Conservation (phyloP, 2,888 invertebrate genomes). For the Thymelicus acteon region DNA sequence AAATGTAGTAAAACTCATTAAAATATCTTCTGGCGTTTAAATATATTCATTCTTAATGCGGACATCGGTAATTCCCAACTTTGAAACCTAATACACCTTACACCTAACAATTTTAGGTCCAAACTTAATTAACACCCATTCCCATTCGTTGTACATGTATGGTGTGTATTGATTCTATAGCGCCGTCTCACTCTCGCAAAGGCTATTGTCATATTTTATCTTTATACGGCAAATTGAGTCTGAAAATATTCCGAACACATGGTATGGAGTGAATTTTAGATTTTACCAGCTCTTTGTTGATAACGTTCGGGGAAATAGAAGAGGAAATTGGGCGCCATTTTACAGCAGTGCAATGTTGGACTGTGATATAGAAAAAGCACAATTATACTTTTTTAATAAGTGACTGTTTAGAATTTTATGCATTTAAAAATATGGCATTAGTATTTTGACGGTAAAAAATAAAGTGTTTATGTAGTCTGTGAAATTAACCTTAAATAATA, state of each 20-base stretch:
- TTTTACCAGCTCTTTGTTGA: constrained; percentile 3
- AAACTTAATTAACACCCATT: neutral
- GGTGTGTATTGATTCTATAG: neutral
- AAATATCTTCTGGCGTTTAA: no score
- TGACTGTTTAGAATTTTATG: no score
- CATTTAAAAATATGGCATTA: no score
- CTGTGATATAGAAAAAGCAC: neutral
- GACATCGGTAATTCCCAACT: no score
- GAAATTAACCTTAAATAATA: no score
- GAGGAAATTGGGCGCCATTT: neutral
- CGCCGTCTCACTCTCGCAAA: neutral
- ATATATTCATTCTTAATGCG: no score
- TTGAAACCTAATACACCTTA: neutral
- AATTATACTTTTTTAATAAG: neutral
- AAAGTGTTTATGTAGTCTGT: no score
- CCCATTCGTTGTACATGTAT: neutral
- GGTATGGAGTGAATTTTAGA: neutral
- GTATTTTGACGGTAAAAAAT: no score
- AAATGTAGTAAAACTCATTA: no score
- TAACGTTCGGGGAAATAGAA: neutral
- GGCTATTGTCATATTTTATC: neutral
- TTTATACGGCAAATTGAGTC: constrained; percentile 6
- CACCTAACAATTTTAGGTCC: neutral
- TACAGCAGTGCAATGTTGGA: neutral
- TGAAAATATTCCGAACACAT: constrained; percentile 5